Conservation (phyloP, 1,140 invertebrate species). For the Habropoda laboriosa region DNA sequence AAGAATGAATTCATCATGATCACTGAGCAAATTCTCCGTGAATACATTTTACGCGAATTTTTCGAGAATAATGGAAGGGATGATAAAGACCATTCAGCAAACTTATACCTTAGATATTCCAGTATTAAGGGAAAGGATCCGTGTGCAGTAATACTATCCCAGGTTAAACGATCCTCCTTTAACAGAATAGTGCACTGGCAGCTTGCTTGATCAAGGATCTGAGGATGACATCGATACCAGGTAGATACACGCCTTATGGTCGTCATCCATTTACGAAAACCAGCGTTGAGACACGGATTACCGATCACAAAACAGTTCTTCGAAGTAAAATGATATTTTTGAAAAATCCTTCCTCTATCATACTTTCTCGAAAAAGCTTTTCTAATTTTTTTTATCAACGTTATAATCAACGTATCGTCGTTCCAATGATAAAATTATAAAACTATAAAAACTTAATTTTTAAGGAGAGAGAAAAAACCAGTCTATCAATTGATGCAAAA, state of each 20-base stretch:
- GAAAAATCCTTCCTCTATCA: neutral
- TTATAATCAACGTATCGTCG: too few relatives aligned
- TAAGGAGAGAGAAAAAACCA: too few relatives aligned
- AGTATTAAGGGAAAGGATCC: neutral
- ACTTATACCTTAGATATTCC: neutral
- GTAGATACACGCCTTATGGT: neutral
- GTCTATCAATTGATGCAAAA: too few relatives aligned
- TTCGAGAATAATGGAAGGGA: neutral
- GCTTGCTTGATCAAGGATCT: constrained; percentile 6
- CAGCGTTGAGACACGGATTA: neutral
- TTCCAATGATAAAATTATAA: too few relatives aligned
- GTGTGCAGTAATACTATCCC: neutral
- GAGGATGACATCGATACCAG: neutral
- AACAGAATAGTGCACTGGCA: neutral
- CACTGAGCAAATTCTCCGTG: too few relatives aligned
- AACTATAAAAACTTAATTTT: too few relatives aligned
- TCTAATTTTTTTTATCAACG: too few relatives aligned
- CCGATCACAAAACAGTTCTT: neutral
- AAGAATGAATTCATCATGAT: too few relatives aligned
- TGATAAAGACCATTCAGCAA: neutral
- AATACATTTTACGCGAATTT: neutral
- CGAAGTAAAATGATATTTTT: neutral
- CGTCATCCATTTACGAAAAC: neutral
- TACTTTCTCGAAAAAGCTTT: neutral
- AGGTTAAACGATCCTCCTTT: neutral